A percentile compares a stretch with the other conserved stretches of the same genome.
Evolutionary conservation across 1,140 invertebrate genomes (phyloP).

Genomic region (Drosophila busckii): DNA sequence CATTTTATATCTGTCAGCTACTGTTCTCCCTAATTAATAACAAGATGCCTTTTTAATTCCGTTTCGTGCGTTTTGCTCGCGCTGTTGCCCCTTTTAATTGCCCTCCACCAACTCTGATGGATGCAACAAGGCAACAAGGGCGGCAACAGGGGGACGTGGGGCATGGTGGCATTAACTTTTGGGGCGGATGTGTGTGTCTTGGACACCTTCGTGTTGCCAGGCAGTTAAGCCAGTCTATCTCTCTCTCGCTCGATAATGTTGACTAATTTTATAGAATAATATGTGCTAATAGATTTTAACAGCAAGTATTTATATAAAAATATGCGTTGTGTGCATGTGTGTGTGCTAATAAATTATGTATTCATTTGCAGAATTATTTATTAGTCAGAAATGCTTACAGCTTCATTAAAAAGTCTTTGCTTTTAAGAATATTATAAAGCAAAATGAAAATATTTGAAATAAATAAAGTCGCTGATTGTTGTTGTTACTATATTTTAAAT

Average conservation of each 20-base stretch:
- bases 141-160: neutral
- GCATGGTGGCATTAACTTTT: constrained; percentile 4
- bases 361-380: too few relatives aligned
- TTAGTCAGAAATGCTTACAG: too few relatives aligned
- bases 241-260: constrained; percentile 51
- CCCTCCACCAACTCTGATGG: too few relatives aligned
- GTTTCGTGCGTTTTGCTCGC: constrained; percentile 73
- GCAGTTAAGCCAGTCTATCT: too few relatives aligned
- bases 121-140: too few relatives aligned
- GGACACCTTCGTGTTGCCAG: constrained; percentile 45
- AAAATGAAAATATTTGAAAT: too few relatives aligned
- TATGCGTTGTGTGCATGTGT: too few relatives aligned
- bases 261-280: constrained; percentile 45
- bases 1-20: constrained; percentile 79
- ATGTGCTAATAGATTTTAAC: constrained; percentile 1
- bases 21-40: constrained; percentile 79
- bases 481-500: too few relatives aligned
- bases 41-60: constrained; percentile 78
- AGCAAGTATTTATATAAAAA: neutral
- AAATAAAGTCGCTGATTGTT: too few relatives aligned
- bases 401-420: too few relatives aligned
- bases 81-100: constrained; percentile 73
- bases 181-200: neutral
- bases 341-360: too few relatives aligned
- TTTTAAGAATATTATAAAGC: too few relatives aligned